Evolutionary conservation across 2,888 invertebrate species (phyloP).

Genomic region (Synanthedon tipuliformis): DNA sequence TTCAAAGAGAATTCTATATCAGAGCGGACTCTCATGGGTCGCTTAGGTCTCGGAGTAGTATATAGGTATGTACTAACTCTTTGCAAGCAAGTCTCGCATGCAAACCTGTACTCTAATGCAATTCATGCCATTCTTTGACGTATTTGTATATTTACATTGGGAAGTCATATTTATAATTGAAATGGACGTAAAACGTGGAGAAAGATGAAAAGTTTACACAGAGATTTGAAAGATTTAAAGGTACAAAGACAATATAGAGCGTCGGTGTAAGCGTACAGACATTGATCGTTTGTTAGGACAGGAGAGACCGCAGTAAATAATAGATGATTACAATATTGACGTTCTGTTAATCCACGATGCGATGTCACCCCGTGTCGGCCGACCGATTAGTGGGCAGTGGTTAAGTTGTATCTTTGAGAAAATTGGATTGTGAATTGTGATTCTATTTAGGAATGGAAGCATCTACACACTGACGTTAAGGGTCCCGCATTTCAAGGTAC

Average conservation of each 20-base stretch:
- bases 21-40: too few species aligned
- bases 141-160: too few species aligned
- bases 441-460: conserved; percentile 12
- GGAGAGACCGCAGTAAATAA: not conserved
- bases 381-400: not conserved
- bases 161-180: too few species aligned
- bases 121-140: too few species aligned
- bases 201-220: too few species aligned
- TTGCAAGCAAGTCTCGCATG: too few species aligned
- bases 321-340: not conserved
- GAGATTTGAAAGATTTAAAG: too few species aligned
- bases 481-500: conserved; percentile 2
- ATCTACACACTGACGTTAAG: conserved; percentile 17
- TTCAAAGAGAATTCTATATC: too few species aligned
- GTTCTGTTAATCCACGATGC: not conserved
- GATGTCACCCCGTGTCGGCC: not conserved
- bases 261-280: not conserved
- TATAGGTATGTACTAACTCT: too few species aligned
- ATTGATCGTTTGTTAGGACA: not conserved
- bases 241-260: not conserved
- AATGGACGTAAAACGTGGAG: too few species aligned
- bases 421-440: not conserved
- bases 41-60: too few species aligned
- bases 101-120: too few species aligned
- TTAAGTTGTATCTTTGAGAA: not conserved